Conservation (phyloP, 2,888 invertebrate species). For the Eristalis pertinax region DNA sequence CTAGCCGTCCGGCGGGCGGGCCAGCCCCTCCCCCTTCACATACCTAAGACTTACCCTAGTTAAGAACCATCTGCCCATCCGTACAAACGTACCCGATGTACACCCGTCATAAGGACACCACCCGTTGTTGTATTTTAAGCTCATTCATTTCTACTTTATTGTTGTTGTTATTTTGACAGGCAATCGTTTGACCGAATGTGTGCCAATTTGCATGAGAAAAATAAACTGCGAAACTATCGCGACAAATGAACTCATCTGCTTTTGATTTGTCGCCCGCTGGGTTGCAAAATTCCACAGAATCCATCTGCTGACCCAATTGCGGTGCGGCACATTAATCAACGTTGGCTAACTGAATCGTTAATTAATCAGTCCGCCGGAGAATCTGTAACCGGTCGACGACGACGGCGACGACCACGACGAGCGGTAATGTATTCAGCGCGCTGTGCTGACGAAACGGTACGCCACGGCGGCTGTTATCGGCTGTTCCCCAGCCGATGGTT, state of each 20-base stretch:
- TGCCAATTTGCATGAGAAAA: slow-evolving; percentile 41
- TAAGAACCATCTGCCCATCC: slow-evolving; percentile 39
- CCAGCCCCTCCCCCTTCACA: neutral
- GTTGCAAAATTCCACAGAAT: slow-evolving; percentile 7
- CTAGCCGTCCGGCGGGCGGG: neutral
- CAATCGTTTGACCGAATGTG: slow-evolving; percentile 9
- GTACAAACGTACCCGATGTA: slow-evolving; percentile 20
- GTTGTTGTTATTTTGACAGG: slow-evolving; percentile 2
- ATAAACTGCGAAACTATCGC: slow-evolving; percentile 14
- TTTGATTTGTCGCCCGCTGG: slow-evolving; percentile 9
- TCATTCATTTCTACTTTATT: neutral
- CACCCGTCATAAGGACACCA: slow-evolving; percentile 30
- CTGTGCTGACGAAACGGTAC: neutral
- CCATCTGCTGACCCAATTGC: neutral
- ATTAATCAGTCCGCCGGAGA: slow-evolving; percentile 8
- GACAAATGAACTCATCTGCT: slow-evolving; percentile 4
- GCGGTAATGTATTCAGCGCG: neutral
- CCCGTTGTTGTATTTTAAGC: slow-evolving; percentile 37
- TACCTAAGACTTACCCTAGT: slow-evolving; percentile 60
- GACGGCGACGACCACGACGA: neutral
- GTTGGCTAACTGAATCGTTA: slow-evolving; percentile 27
- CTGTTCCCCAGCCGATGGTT: neutral
- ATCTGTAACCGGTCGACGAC: neutral
- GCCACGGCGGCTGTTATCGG: neutral
- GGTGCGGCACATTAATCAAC: slow-evolving; percentile 22